Conservation (phyloP, 2,888 invertebrate species). For the Anticlea derivata region DNA sequence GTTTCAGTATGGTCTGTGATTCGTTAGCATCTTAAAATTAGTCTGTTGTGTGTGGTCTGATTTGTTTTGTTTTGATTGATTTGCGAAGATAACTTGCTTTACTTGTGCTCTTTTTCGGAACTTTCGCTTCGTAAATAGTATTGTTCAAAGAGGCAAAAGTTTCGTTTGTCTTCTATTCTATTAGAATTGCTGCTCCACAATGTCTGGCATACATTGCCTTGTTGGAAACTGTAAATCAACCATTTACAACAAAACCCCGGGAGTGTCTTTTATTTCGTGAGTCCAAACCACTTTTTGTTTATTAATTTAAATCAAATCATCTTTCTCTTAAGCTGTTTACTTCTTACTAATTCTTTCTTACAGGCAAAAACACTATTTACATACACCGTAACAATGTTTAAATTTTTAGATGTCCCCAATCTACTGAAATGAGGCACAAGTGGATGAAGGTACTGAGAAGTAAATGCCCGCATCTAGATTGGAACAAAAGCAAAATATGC, state of each 20-base stretch:
- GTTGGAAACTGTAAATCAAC: constrained; percentile 66
- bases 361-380: too few relatives aligned
- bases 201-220: constrained; percentile 59
- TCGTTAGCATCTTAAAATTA: too few relatives aligned
- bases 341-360: too few relatives aligned
- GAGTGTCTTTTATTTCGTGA: constrained; percentile 64
- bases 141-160: neutral
- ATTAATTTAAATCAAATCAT: too few relatives aligned
- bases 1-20: too few relatives aligned
- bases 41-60: too few relatives aligned
- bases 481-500: constrained; percentile 67
- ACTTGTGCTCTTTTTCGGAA: too few relatives aligned
- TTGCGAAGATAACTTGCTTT: too few relatives aligned
- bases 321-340: too few relatives aligned
- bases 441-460: constrained; percentile 66
- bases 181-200: constrained; percentile 26
- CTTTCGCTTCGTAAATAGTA: neutral
- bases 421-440: constrained; percentile 61
- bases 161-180: neutral
- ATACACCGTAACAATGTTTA: too few relatives aligned
- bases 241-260: constrained; percentile 59
- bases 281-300: constrained; percentile 26
- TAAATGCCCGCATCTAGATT: constrained; percentile 63
- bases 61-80: too few relatives aligned
- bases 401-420: constrained; percentile 58